Conservation (phyloP, 2,888 invertebrate genomes). For the Diplazon laetatorius region DNA sequence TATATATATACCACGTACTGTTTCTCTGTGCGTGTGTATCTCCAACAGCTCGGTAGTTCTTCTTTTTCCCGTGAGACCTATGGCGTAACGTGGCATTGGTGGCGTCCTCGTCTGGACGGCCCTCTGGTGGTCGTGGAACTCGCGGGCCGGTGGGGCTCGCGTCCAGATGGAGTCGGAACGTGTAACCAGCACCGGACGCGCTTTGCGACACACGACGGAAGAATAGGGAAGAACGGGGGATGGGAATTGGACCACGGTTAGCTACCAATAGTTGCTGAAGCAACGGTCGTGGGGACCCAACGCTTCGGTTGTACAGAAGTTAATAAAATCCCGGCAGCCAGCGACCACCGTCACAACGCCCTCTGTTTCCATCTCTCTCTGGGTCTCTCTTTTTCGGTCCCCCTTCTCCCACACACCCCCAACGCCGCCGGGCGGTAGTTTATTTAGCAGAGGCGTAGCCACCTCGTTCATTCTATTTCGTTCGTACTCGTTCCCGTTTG, state of each 20-base stretch:
- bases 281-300: slow-evolving; percentile 31
- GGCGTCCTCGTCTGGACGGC: slow-evolving; percentile 31
- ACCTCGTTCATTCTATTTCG: slow-evolving; percentile 64
- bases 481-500: slow-evolving; percentile 49
- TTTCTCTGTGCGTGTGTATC: slow-evolving; percentile 16
- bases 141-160: background rate
- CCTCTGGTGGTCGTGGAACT: slow-evolving; percentile 16
- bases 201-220: slow-evolving; percentile 10
- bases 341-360: slow-evolving; percentile 66
- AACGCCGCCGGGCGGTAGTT: slow-evolving; percentile 75
- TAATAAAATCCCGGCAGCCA: slow-evolving; percentile 81
- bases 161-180: slow-evolving; percentile 7
- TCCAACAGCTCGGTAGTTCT: background rate
- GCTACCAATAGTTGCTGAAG: slow-evolving; percentile 12
- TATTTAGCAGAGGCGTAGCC: slow-evolving; percentile 81
- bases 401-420: slow-evolving; percentile 54
- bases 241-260: slow-evolving; percentile 34
- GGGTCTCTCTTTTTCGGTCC: slow-evolving; percentile 59
- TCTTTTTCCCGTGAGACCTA: background rate
- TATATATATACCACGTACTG: slow-evolving; percentile 5
- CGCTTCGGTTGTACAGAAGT: slow-evolving; percentile 80
- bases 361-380: slow-evolving; percentile 61
- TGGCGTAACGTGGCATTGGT: background rate
- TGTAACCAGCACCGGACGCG: slow-evolving; percentile 53
- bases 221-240: background rate